Evolutionary conservation across 2,888 invertebrate species (phyloP).

Genomic region (Aphidoletes aphidimyza): DNA sequence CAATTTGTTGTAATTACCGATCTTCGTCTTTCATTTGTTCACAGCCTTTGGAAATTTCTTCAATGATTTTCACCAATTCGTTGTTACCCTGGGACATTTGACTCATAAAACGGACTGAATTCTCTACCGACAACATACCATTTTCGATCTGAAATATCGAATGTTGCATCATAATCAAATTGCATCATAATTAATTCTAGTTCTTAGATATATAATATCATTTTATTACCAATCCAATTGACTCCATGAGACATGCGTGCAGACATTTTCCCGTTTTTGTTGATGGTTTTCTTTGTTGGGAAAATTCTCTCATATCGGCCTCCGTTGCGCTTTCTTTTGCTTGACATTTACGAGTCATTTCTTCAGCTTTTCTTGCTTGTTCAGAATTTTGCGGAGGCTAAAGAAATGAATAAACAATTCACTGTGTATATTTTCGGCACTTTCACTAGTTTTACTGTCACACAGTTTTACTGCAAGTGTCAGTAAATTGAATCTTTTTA

Average conservation of each 20-base stretch:
- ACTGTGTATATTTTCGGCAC: not conserved
- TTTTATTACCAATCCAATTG: constrained; percentile 62
- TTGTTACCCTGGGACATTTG: constrained; percentile 6
- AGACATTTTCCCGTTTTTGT: constrained; percentile 63
- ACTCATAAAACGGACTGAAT: not conserved
- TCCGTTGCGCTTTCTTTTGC: constrained; percentile 62
- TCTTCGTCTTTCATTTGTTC: not conserved
- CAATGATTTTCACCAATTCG: not conserved
- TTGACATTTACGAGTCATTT: constrained; percentile 60
- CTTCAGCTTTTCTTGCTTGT: not conserved
- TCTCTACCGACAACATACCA: not conserved
- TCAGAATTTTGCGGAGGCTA: not conserved
- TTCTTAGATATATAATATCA: no score
- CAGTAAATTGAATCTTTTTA: no score
- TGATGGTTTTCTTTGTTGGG: constrained; percentile 60
- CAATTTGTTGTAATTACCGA: not conserved
- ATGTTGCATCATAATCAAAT: no score
- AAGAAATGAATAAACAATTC: not conserved
- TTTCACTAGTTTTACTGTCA: no score
- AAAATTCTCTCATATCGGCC: constrained; percentile 63
- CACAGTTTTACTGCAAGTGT: no score
- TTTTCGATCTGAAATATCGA: no score
- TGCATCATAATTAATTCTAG: no score
- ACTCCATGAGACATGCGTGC: constrained; percentile 63
- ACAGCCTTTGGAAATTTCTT: constrained; percentile 7